Base-by-base conservation (phyloP, 2,888 invertebrate genomes). In the Tuta absoluta region DNA sequence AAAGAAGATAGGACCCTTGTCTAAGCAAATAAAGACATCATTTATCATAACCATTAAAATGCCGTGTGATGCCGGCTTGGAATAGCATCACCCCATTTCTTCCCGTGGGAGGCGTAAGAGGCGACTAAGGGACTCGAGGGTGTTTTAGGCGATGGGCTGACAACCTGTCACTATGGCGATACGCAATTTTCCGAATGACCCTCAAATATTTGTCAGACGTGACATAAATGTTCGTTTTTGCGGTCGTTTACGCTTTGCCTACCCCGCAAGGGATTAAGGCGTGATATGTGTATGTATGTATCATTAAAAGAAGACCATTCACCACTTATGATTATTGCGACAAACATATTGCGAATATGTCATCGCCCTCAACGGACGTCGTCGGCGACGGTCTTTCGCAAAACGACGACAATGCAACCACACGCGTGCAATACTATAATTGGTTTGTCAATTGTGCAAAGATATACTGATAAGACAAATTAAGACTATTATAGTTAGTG, bases 361-460 rank as follows among this genome's bases (percentile, higher is more conserved):
- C n/a, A n/a, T n/a, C 56, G 56, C 56, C 28, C 10, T 12, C 33
- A 17, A 23, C 56, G 56, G 56, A 56, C 33, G 56, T 2, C 11
- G 51, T 11, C 23, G 23, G 23, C 23, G 23, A 12, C 23, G 28
- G 0, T 24, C 4, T 56, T 33, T 8, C 56, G 56, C 28, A 56
- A 56, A 51, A 51, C 51, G 21, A 24, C 56, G 24, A 56, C 33
- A 56, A 17, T 33, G 56, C 33, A 33, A 56, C 12, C 28, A 3
- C 7, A 10, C 10, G 10, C 12, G 23, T 53, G 28, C 11, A 56
- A 56, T 56, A 56, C 56, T 56, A n/a, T 56, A 56, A 17, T 17
- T 33, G 33, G 28, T 33, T 17, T 17, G 33, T 17, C 56, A 33
- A 33, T 56, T 17, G 56, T 33, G 56, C 28, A 56, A 56, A 33